Base-by-base conservation (phyloP, 2,888 invertebrate species). In the Lepidocyrtoides sp. region DNA sequence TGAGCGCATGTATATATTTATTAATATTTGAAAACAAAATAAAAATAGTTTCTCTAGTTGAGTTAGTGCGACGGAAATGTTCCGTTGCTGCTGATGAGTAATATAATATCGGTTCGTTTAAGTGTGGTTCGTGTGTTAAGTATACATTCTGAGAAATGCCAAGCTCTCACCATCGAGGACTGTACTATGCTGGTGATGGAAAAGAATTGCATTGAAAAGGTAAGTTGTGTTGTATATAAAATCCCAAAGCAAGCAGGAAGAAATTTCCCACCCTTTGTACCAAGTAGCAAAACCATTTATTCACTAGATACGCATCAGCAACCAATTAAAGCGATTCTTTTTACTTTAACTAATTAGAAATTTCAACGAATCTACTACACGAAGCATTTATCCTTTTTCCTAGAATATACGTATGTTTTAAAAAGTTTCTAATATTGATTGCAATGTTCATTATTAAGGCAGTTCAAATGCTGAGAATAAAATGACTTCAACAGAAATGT, bases 261-360 rank as follows among this genome's bases (percentile, higher is more conserved):
- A 44, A 0, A 20, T 72, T 63, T 72, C 41, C 44, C 72, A 51
- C 23, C 51, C 14, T 32, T 54, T 32, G 29, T 51, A 51, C 12
- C 10, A 41, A 23, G 12, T 14, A 1, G 0, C 26, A 20, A 4
- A 26, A n/a, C n/a, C n/a, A n/a, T n/a, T 17, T 54, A 1, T 14
- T 54, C 20, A 41, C 57, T 60, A 14, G 81, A 57, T 69, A 88
- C 92, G 91, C 89, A 63, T 91, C 85, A 86, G 79, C 79, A 81
- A 41, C 26, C 66, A 89, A 93, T 93, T 93, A 93, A 93, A 92
- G 89, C 93, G 93, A 92, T 85, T 92, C 92, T 83, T 75, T 89
- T 91, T 63, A n/a, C 79, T 57, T 48, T 93, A 93, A 93, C 93
- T 93, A 93, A 93, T 93, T 93, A 92, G 92, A 91, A 92, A 93